A percentile compares a stretch with the other conserved stretches of the same genome.
These are phyloP conservation scores for Mus caroli DNA, from an alignment of 2,797 vertebrate species.

Conservation along the genomic window DNA sequence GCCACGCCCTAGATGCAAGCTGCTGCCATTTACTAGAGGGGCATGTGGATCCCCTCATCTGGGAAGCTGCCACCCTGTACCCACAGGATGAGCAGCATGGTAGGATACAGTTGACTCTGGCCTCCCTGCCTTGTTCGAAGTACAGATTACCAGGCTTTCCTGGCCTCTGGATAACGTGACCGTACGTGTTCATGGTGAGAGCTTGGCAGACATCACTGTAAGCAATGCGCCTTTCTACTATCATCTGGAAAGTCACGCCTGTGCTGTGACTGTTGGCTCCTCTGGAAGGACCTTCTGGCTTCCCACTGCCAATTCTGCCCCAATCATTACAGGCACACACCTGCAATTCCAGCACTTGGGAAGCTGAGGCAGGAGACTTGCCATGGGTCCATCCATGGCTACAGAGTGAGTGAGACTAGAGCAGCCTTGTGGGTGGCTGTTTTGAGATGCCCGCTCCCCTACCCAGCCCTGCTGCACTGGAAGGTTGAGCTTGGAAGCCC, in stretches of 20 bases:
- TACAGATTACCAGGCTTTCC: not conserved
- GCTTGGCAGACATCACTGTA: rapidly evolving
- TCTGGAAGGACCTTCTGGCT: not conserved
- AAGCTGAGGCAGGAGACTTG: not conserved
- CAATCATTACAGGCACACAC: not conserved
- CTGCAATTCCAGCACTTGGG: not conserved
- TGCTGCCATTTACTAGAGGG: not conserved
- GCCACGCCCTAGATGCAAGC: not conserved
- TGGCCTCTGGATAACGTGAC: not conserved
- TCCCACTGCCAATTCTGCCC: not conserved
- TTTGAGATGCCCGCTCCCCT: not conserved
- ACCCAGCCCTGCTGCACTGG: not conserved
- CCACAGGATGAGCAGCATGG: not conserved
- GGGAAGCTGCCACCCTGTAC: rapidly evolving
- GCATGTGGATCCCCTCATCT: not conserved
- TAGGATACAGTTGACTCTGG: not conserved
- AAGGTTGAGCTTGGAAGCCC: not conserved
- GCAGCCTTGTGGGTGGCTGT: not conserved
- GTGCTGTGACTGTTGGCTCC: not conserved
- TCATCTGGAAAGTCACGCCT: not conserved
- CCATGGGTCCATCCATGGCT: not conserved
- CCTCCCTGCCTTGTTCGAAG: not conserved
- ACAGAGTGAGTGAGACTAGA: too few species aligned
- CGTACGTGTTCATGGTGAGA: not conserved
- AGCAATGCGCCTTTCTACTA: too few species aligned